These are phyloP conservation scores for Creontiades dilutus DNA, from an alignment of 2,888 invertebrate species.

Conservation along the genomic window DNA sequence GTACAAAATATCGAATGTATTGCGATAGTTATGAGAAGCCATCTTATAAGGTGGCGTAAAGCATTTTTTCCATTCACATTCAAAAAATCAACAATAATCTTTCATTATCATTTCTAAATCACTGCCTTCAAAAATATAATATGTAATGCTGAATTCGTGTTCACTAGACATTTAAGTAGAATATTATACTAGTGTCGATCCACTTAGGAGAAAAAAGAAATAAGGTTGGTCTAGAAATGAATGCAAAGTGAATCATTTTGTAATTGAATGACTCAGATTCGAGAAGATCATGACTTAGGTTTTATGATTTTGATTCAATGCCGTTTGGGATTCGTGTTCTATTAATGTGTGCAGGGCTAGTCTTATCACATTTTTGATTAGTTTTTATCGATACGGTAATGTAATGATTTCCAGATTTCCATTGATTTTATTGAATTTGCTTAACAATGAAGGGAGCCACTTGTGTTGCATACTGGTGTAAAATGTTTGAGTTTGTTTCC, in stretches of 20 bases:
- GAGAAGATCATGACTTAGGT: not conserved
- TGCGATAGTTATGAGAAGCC: not conserved
- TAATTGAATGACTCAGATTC: not conserved
- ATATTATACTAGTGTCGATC: not conserved
- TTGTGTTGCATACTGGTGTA: not conserved
- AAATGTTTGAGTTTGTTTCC: not conserved
- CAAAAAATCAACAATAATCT: not conserved
- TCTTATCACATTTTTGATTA: slow-evolving; percentile 23
- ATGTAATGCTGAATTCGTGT: slow-evolving; percentile 7
- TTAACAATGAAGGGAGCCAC: not conserved
- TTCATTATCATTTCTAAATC: not conserved
- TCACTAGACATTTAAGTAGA: slow-evolving; percentile 15
- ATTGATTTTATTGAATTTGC: not conserved
- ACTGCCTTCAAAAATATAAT: slow-evolving; percentile 4
- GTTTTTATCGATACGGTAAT: not conserved
- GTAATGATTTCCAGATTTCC: not conserved
- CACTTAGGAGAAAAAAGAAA: not conserved
- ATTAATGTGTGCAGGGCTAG: slow-evolving; percentile 21
- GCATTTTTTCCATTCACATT: not conserved
- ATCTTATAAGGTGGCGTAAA: not conserved
- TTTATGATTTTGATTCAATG: not conserved
- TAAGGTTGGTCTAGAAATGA: not conserved
- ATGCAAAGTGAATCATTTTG: not conserved
- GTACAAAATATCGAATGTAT: not conserved
- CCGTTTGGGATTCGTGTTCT: not conserved